A percentile compares a stretch with the other conserved stretches of the same genome.
Evolutionary conservation across 2,888 invertebrate genomes (phyloP).

Genomic region (Sinhomidia bicolor): DNA sequence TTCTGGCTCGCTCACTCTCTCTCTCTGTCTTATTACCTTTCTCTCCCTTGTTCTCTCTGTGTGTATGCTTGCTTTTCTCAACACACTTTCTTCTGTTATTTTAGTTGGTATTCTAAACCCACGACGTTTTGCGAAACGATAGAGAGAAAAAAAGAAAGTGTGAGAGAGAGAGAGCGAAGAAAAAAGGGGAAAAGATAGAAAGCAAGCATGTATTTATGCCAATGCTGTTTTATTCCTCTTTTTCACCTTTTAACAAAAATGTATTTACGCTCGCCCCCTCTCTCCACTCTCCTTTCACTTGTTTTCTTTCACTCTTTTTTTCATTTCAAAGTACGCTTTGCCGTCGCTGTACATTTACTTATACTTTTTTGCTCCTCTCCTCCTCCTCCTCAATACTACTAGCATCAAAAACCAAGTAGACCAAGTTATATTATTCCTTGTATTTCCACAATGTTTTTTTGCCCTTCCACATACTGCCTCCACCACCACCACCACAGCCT

Average conservation of each 20-base stretch:
- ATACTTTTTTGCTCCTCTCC: neutral
- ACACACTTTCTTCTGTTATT: conserved; percentile 28
- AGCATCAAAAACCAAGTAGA: conserved; percentile 19
- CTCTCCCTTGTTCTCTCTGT: conserved; percentile 14
- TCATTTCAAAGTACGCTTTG: conserved; percentile 17
- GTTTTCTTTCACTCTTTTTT: conserved; percentile 17
- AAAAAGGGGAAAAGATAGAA: neutral
- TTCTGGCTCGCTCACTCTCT: conserved; percentile 2
- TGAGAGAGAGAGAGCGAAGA: conserved; percentile 1
- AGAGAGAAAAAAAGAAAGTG: neutral
- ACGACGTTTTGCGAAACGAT: conserved; percentile 2
- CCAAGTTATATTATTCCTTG: conserved; percentile 4
- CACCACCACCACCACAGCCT: neutral
- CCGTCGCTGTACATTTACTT: conserved; percentile 12
- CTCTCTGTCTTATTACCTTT: conserved; percentile 1
- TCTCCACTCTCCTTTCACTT: conserved; percentile 8
- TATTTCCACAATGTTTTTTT: conserved; percentile 18
- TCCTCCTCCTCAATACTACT: neutral
- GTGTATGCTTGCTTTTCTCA: conserved; percentile 10
- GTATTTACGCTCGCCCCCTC: conserved; percentile 25
- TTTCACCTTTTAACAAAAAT: conserved; percentile 43
- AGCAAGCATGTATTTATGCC: conserved; percentile 51
- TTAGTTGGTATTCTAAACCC: conserved; percentile 39
- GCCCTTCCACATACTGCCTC: neutral
- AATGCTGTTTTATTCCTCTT: conserved; percentile 40